Conservation (phyloP, 2,113 vertebrate genomes). For the Melanocharis versteri region DNA sequence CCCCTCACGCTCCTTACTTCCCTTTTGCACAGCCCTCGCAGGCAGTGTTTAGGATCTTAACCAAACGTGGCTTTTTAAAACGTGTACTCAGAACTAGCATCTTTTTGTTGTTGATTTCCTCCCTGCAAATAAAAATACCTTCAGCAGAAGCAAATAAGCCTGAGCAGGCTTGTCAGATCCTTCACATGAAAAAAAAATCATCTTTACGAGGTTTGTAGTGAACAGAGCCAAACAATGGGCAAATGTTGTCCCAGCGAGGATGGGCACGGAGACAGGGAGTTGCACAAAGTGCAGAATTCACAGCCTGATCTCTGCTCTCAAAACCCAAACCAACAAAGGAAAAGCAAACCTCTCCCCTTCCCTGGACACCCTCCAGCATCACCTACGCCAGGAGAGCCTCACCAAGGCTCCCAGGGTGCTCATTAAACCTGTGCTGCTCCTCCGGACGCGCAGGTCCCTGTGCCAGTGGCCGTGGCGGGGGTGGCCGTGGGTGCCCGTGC, state of each 20-base stretch:
- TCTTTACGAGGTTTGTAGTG: neutral
- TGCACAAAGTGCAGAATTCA: neutral
- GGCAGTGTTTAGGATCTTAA: neutral
- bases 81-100: fast-evolving
- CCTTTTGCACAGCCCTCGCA: neutral
- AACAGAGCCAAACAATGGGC: neutral
- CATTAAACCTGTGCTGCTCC: fast-evolving
- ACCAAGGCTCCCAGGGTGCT: neutral
- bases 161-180: neutral
- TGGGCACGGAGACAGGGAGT: neutral
- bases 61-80: neutral
- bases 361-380: neutral
- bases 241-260: neutral
- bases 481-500: fast-evolving
- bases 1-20: neutral
- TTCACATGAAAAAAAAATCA: neutral
- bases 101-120: neutral
- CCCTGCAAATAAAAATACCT: neutral
- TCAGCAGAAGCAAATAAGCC: neutral
- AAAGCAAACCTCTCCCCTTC: neutral
- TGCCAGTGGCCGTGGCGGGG: fast-evolving
- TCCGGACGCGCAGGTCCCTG: fast-evolving
- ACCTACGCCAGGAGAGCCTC: neutral
- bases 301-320: neutral
- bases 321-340: neutral